Base-by-base conservation (phyloP, 2,797 vertebrate genomes). In the Spea hammondii region DNA sequence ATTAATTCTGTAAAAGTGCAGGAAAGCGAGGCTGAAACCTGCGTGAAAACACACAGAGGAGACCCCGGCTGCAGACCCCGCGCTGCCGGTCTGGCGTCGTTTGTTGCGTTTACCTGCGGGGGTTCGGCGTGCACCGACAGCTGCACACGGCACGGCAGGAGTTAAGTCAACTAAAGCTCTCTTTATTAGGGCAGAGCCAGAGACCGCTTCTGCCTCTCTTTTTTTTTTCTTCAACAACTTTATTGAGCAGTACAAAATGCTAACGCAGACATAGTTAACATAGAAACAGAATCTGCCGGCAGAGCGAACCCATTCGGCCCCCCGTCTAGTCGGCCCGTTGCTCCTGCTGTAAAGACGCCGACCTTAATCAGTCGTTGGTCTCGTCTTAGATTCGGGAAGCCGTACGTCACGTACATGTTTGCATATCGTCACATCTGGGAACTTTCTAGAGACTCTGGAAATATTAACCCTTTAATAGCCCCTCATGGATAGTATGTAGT, bases 141-240 rank as follows among this genome's bases (percentile, higher is more conserved):
- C 66, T 64, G 78, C 78, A 62, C 54, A 57, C 77, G 57, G 79
- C 79, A 80, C 67, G 66, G 50, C 72, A 80, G 73, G 79, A 66
- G 79, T 80, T 80, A 80, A 80, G 14, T 65, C 65, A 48, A 50
- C 66, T 62, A 32, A 32, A 48, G 10, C 14, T 12, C 72, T 69
- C 78, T 80, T 8, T 74, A 70, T 80, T 49, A 70, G 67, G 78
- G 17, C 57, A 75, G 49, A 74, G 54, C 11, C 17, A 51, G 17
- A 59, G 13, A 4, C 59, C 59, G 65, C 71, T n/a, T 14, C 13
- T 49, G n/a, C 8, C 65, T 49, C 32, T 65, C 70, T 70, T 55
- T 60, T 72, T 77, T 72, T 78, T 72, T 79, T 51, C 14, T 17
- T 9, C 46, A 76, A 71, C 68, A 80, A 76, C 79, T 80, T 80